Conservation (phyloP, 2,113 vertebrate species). For the Halcyon senegalensis region DNA sequence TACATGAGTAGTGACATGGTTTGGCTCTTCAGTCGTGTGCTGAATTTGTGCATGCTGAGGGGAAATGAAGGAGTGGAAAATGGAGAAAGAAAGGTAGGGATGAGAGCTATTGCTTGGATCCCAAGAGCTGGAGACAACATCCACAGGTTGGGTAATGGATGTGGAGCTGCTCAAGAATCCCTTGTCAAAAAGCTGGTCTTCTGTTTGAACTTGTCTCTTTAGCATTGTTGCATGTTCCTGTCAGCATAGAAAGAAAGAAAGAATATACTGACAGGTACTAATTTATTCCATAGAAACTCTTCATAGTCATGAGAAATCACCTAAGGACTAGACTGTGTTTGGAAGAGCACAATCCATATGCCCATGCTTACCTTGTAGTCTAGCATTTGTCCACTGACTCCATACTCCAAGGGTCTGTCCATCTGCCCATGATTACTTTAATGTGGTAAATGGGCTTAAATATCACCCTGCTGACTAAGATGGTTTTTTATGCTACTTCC, state of each 20-base stretch:
- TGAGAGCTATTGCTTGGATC: background rate
- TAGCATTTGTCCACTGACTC: rapidly evolving
- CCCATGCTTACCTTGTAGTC: background rate
- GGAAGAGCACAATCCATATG: background rate
- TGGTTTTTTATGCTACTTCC: background rate
- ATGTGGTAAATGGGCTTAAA: background rate
- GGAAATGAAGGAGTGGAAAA: background rate
- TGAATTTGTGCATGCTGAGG: background rate
- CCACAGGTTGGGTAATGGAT: background rate
- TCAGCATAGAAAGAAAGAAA: background rate
- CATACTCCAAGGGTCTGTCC: background rate
- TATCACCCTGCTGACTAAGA: background rate
- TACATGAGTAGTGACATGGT: background rate
- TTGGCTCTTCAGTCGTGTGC: background rate
- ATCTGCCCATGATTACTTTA: background rate
- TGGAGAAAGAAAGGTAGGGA: background rate
- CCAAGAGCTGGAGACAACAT: background rate
- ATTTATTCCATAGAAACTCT: background rate
- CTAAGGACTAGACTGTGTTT: background rate
- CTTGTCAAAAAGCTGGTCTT: background rate
- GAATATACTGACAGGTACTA: background rate
- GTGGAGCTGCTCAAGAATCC: background rate
- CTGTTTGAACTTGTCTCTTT: background rate
- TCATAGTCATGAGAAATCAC: background rate
- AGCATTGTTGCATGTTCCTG: background rate